These are phyloP conservation scores for Lasiommata megera DNA, from an alignment of 2,888 invertebrate species.

Conservation along the genomic window DNA sequence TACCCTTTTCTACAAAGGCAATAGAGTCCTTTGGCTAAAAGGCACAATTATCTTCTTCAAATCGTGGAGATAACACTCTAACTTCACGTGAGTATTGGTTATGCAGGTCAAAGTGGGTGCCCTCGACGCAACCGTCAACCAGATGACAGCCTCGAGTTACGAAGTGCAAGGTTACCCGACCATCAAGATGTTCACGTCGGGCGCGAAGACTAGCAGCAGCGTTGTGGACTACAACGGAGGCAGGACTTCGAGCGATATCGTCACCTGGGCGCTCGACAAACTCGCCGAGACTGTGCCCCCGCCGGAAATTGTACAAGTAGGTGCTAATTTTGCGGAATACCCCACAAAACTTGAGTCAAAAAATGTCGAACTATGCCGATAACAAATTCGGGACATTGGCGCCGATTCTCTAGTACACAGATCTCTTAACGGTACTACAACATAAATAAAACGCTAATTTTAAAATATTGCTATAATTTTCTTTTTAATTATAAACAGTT, in stretches of 20 bases:
- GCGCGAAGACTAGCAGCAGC: constrained; percentile 85
- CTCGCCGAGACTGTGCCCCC: constrained; percentile 92
- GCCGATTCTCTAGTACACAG: too few relatives aligned
- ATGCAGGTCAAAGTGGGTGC: constrained; percentile 92
- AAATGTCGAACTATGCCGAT: too few relatives aligned
- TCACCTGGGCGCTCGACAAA: constrained; percentile 93
- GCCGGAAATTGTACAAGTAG: constrained; percentile 92
- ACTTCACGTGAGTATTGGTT: background rate
- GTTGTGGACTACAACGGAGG: constrained; percentile 96
- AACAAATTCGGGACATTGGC: too few relatives aligned
- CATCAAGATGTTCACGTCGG: constrained; percentile 94
- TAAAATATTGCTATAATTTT: too few relatives aligned
- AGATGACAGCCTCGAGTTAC: constrained; percentile 89
- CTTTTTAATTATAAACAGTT: too few relatives aligned
- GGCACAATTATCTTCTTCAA: too few relatives aligned
- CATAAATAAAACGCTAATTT: too few relatives aligned
- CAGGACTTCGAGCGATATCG: constrained; percentile 93
- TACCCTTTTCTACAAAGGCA: too few relatives aligned
- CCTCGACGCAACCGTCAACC: constrained; percentile 96
- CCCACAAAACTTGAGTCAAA: too few relatives aligned
- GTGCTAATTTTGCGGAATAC: background rate
- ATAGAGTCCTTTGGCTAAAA: too few relatives aligned
- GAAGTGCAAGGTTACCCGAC: constrained; percentile 97
- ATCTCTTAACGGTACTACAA: too few relatives aligned
- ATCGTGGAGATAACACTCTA: background rate